Evolutionary conservation across 2,888 invertebrate species (phyloP).

Genomic region (Drosophila rellima): DNA sequence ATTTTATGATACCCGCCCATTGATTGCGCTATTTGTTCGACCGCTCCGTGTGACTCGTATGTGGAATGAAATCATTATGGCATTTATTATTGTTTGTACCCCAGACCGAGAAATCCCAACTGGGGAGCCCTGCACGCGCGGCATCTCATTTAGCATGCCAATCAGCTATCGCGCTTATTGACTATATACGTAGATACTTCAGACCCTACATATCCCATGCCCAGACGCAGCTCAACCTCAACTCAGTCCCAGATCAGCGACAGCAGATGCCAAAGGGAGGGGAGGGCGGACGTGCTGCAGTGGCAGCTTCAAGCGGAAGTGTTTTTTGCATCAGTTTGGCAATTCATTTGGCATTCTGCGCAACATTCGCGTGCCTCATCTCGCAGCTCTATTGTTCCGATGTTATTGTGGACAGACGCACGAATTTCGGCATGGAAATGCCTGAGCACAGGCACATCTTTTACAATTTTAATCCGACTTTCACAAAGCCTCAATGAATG

Average conservation of each 20-base stretch:
- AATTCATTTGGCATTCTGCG: conserved; percentile 58
- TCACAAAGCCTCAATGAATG: conserved; percentile 32
- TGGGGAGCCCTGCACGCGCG: conserved; percentile 43
- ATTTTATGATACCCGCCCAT: conserved; percentile 40
- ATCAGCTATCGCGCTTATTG: conserved; percentile 72
- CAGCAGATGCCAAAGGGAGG: conserved; percentile 1
- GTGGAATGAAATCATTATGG: conserved; percentile 54
- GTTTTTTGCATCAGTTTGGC: conserved; percentile 40
- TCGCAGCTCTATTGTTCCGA: conserved; percentile 44
- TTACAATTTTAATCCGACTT: conserved; percentile 69
- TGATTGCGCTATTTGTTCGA: conserved; percentile 43
- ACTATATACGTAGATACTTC: not conserved
- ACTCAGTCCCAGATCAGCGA: conserved; percentile 7
- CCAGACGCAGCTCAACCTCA: conserved; percentile 21
- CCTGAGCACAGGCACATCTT: conserved; percentile 56
- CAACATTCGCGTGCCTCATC: conserved; percentile 57
- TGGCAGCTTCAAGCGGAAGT: conserved; percentile 62
- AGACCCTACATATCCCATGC: conserved; percentile 2
- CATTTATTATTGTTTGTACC: conserved; percentile 56
- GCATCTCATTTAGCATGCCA: conserved; percentile 72
- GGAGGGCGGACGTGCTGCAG: not conserved
- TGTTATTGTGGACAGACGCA: conserved; percentile 46
- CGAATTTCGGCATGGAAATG: conserved; percentile 50
- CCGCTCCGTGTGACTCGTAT: conserved; percentile 14
- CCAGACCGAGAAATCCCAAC: conserved; percentile 20